Evolutionary conservation across 35 echinoderm and acorn worm species (phyloP).

Genomic region (Eucidaris tribuloides): DNA sequence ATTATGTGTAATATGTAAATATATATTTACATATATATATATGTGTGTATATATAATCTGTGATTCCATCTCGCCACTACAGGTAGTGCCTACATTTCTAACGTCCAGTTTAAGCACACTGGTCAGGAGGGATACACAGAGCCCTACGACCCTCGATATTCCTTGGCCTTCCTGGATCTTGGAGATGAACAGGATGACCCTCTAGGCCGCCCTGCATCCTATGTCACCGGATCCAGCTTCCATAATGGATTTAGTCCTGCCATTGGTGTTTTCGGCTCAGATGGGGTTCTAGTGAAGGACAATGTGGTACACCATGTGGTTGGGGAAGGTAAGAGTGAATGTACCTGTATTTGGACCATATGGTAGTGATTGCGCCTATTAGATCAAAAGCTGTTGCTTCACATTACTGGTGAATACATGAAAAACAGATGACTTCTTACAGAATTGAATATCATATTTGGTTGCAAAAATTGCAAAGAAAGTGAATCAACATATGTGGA

Average conservation of each 20-base stretch:
- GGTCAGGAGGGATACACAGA: constrained; percentile 56
- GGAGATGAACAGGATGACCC: not conserved
- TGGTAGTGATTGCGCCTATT: too few species aligned
- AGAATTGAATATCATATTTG: too few species aligned
- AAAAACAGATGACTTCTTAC: too few species aligned
- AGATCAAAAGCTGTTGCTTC: too few species aligned
- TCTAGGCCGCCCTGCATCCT: not conserved
- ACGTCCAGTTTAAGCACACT: constrained; percentile 55
- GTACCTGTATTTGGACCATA: too few species aligned
- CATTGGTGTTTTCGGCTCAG: constrained; percentile 48
- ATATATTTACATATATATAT: too few species aligned
- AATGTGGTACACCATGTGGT: constrained; percentile 73
- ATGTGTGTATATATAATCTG: too few species aligned
- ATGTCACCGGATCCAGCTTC: constrained; percentile 58
- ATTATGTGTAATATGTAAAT: too few species aligned
- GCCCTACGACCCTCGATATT: constrained; percentile 63
- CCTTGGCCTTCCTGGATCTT: constrained; percentile 52
- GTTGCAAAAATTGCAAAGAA: too few species aligned
- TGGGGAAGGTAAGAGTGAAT: constrained; percentile 49
- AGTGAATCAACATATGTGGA: too few species aligned
- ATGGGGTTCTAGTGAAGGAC: constrained; percentile 34
- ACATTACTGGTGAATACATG: too few species aligned
- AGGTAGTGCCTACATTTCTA: constrained; percentile 61
- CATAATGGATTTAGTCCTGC: constrained; percentile 66
- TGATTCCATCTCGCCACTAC: too few species aligned